phyloP scores from a whole-genome alignment of 2,797 vertebrate genomes.

The Sebastes trivittatus region DNA sequence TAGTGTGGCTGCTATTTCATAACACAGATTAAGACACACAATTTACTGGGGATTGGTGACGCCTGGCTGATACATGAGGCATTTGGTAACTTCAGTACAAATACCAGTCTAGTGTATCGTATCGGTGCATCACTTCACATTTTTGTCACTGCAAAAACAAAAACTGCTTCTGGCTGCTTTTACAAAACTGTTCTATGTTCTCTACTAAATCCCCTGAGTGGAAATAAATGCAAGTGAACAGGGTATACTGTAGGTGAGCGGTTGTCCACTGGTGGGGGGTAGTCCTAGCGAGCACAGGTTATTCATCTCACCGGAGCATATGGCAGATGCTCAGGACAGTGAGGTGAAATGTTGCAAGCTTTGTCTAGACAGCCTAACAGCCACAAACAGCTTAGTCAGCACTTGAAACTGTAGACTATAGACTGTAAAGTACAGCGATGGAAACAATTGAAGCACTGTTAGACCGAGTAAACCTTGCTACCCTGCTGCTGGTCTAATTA shows the following conservation, averaged over 20 bases:
- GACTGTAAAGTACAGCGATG: background rate
- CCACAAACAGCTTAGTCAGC: conserved; percentile 35
- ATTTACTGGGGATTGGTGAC: background rate
- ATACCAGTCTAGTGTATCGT: background rate
- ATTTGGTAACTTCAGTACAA: background rate
- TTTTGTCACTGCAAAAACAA: background rate
- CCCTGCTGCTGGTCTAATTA: background rate
- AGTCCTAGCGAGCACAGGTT: background rate
- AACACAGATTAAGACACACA: background rate
- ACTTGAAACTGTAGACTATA: conserved; percentile 14
- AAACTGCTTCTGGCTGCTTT: background rate
- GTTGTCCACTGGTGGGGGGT: background rate
- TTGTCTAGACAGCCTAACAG: conserved; percentile 36
- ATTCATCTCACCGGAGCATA: conserved; percentile 31
- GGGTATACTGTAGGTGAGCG: background rate
- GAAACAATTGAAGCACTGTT: background rate
- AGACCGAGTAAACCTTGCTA: background rate
- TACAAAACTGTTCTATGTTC: background rate
- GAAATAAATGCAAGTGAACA: background rate
- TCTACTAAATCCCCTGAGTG: background rate
- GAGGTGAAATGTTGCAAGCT: conserved; percentile 49
- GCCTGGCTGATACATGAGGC: background rate
- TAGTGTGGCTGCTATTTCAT: background rate
- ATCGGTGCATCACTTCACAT: background rate
- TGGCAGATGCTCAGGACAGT: conserved; percentile 31